phyloP scores from a whole-genome alignment of 35 echinoderm and acorn worm genomes.

The Patiria miniata region DNA sequence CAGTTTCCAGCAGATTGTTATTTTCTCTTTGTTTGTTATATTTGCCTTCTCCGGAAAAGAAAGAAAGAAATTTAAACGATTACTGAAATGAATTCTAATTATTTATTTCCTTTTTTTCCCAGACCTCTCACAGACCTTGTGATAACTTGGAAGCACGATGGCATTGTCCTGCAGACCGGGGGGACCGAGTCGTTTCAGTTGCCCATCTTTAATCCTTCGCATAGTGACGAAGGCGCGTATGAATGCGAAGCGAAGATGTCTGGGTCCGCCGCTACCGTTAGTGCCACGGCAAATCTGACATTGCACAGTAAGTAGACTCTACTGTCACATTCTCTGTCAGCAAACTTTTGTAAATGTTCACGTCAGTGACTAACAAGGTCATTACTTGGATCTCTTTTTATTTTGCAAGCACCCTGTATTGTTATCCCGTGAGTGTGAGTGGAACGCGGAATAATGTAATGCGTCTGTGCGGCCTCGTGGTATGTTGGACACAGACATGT shows the following conservation, averaged over 20 bases:
- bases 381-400: no score
- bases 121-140: conserved; percentile 45
- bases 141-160: conserved; percentile 59
- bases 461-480: no score
- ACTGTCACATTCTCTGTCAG: background rate
- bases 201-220: conserved; percentile 41
- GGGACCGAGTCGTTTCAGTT: conserved; percentile 55
- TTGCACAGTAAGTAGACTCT: conserved; percentile 57
- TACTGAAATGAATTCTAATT: background rate
- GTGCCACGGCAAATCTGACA: conserved; percentile 46
- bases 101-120: background rate
- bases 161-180: conserved; percentile 14
- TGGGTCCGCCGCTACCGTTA: background rate
- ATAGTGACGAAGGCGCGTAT: conserved; percentile 35
- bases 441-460: no score
- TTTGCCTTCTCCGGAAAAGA: no score
- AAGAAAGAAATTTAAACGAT: no score
- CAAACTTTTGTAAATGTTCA: no score
- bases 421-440: no score
- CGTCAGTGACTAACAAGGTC: no score
- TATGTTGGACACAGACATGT: no score
- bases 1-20: no score
- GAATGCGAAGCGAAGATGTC: conserved; percentile 48
- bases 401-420: no score
- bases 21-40: no score